These are phyloP conservation scores for Anthoscopus minutus DNA, from an alignment of 2,113 vertebrate genomes.

Conservation along the genomic window DNA sequence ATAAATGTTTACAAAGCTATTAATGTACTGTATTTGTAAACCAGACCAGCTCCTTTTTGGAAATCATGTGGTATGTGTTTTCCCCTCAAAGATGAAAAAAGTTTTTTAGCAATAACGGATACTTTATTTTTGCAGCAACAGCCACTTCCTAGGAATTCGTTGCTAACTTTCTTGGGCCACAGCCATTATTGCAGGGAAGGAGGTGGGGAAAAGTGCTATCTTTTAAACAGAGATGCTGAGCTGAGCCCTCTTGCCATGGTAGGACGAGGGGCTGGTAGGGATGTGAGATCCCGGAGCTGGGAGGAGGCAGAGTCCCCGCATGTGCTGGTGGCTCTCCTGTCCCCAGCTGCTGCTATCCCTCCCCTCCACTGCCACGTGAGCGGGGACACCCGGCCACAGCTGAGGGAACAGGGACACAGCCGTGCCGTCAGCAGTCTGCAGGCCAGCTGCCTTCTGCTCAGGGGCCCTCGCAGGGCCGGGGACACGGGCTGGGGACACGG, in stretches of 20 bases:
- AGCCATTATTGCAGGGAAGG: neutral
- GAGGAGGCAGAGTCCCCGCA: rapidly evolving
- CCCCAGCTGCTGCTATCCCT: neutral
- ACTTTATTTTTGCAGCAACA: slow-evolving; percentile 70
- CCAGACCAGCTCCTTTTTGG: slow-evolving; percentile 68
- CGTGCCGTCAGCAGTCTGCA: rapidly evolving
- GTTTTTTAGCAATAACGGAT: slow-evolving; percentile 67
- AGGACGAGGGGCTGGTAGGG: neutral
- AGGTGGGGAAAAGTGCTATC: neutral
- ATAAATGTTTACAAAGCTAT: slow-evolving; percentile 86
- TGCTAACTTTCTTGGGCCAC: slow-evolving; percentile 43
- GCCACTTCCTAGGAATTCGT: slow-evolving; percentile 63
- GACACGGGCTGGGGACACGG: neutral
- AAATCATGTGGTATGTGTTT: slow-evolving; percentile 77
- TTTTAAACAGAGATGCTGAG: neutral
- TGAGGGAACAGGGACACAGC: neutral
- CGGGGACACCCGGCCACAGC: rapidly evolving
- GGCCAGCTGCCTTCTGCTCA: neutral
- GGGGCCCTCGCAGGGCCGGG: neutral
- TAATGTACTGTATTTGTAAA: slow-evolving; percentile 83
- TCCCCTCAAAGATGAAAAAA: slow-evolving; percentile 74
- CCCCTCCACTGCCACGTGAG: neutral
- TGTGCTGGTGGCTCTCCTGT: neutral
- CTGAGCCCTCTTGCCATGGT: rapidly evolving
- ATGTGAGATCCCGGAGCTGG: rapidly evolving